phyloP scores from a whole-genome alignment of 2,113 vertebrate species.

The Pedetes capensis region DNA sequence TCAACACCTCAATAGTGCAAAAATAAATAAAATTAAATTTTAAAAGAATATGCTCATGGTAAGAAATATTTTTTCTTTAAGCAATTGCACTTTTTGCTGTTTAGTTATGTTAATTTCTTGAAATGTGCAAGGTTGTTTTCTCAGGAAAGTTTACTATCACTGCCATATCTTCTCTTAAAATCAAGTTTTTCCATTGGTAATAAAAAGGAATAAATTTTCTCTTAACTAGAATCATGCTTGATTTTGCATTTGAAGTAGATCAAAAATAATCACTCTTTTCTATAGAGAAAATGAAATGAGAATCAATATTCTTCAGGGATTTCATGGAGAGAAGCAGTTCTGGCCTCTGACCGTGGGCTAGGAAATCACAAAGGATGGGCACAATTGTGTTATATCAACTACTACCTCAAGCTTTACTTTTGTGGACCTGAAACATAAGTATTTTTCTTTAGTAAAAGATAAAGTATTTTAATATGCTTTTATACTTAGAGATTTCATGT shows the following conservation, averaged over 20 bases:
- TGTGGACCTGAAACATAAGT: neutral
- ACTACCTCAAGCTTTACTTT: neutral
- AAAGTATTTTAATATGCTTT: neutral
- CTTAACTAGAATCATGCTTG: neutral
- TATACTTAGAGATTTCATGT: neutral
- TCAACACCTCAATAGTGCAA: too few species aligned
- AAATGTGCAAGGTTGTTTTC: neutral
- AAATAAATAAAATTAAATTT: too few species aligned
- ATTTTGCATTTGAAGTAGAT: neutral
- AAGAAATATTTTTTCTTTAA: neutral
- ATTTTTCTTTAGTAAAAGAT: neutral
- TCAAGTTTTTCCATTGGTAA: neutral
- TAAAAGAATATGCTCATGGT: neutral
- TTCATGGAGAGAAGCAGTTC: neutral
- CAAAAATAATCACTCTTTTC: neutral
- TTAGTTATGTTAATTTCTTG: neutral
- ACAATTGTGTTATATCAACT: neutral
- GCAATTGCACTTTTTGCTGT: neutral
- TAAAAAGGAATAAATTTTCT: neutral
- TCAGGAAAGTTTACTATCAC: neutral
- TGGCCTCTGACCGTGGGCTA: neutral
- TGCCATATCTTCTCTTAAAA: neutral
- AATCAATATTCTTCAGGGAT: neutral
- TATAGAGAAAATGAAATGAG: neutral
- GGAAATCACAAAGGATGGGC: neutral